phyloP scores from a whole-genome alignment of 2,797 vertebrate species.

The Cacajao melanocephalus region DNA sequence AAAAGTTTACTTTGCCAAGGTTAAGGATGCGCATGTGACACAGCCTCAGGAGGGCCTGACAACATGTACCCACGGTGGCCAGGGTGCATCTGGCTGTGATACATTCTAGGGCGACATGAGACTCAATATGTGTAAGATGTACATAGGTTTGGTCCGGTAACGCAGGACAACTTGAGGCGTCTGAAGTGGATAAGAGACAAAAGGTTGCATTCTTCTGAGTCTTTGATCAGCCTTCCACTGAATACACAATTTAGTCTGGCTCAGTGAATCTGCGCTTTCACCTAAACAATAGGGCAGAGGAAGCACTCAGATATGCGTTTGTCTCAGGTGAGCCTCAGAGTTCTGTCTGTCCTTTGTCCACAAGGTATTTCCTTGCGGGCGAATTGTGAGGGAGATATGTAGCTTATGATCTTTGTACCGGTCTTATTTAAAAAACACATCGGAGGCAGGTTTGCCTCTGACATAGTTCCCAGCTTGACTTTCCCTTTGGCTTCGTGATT shows the following conservation, averaged over 20 bases:
- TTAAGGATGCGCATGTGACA: neutral
- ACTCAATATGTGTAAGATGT: too few relatives aligned
- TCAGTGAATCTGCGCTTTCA: neutral
- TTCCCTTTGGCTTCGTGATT: neutral
- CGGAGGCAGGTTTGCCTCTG: neutral
- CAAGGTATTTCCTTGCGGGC: neutral
- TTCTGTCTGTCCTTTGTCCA: neutral
- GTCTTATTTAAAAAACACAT: neutral
- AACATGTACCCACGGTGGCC: neutral
- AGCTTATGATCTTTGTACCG: neutral
- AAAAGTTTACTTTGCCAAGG: neutral
- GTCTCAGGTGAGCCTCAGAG: neutral
- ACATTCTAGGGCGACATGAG: neutral
- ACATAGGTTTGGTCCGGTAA: neutral
- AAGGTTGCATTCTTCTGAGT: neutral
- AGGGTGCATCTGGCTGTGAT: neutral
- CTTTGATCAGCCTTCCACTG: neutral
- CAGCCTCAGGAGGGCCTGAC: neutral
- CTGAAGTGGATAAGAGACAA: neutral
- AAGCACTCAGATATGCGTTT: neutral
- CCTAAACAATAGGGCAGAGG: neutral
- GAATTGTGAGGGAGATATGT: neutral
- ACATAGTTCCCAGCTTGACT: neutral
- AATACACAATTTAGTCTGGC: neutral
- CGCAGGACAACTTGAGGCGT: neutral